These are phyloP conservation scores for Urocynchramus pylzowi DNA, from an alignment of 2,113 vertebrate genomes.

Conservation along the genomic window DNA sequence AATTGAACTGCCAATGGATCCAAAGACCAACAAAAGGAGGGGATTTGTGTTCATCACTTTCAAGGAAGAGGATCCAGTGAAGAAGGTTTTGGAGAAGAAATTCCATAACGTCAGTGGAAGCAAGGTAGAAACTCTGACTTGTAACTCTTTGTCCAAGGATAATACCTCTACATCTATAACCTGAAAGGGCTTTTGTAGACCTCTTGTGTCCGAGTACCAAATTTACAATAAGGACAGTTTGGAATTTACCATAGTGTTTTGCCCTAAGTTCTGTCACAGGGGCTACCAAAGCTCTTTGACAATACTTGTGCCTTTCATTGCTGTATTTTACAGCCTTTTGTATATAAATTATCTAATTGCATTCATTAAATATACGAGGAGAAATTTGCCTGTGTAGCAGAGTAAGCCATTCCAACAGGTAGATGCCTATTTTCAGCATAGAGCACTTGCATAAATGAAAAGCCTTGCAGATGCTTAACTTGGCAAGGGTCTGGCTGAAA, in stretches of 20 bases:
- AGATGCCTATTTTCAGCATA: neutral
- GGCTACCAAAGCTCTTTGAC: neutral
- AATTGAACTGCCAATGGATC: slow-evolving; percentile 97
- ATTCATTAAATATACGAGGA: neutral
- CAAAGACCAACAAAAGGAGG: slow-evolving; percentile 95
- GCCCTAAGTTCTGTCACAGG: neutral
- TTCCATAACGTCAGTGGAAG: slow-evolving; percentile 94
- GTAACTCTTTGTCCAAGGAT: neutral
- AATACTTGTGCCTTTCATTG: neutral
- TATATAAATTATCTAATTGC: neutral
- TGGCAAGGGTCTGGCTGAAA: neutral
- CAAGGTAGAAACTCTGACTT: slow-evolving; percentile 79
- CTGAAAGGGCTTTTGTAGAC: neutral
- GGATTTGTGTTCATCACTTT: slow-evolving; percentile 98
- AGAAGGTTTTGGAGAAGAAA: slow-evolving; percentile 95
- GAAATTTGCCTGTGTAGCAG: neutral
- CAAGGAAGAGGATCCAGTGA: slow-evolving; percentile 92
- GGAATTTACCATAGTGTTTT: neutral
- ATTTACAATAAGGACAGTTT: neutral
- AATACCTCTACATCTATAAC: neutral
- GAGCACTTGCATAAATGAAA: neutral
- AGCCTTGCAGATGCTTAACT: neutral
- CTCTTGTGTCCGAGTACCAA: neutral
- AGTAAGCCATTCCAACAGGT: neutral
- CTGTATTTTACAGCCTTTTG: neutral